phyloP scores from a whole-genome alignment of 2,888 invertebrate genomes.

The Drosophila macrothrix region DNA sequence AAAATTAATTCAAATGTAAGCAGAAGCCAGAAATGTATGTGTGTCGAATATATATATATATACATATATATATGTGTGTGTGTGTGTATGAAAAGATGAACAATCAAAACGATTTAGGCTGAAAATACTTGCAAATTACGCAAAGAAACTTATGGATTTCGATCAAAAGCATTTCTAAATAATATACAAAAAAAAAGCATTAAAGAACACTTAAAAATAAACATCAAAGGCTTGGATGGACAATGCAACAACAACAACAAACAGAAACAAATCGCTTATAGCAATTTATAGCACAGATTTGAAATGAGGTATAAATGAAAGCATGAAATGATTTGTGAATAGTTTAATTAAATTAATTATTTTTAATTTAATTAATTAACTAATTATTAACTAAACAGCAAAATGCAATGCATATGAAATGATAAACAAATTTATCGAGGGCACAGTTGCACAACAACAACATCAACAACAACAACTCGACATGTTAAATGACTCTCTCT shows the following conservation, averaged over 20 bases:
- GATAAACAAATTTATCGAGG: neutral
- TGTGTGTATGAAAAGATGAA: neutral
- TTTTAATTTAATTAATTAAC: neutral
- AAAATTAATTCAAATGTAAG: conserved; percentile 27
- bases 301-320: neutral
- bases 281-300: neutral
- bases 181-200: neutral
- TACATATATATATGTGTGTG: no score
- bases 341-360: no score
- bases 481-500: neutral
- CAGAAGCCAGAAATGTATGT: conserved; percentile 2
- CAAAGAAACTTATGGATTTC: neutral
- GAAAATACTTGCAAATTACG: neutral
- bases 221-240: neutral
- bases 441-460: neutral
- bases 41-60: neutral
- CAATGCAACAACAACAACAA: neutral
- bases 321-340: neutral
- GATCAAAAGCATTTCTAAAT: neutral
- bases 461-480: neutral
- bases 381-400: neutral
- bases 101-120: neutral
- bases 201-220: neutral
- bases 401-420: neutral
- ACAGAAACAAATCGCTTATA: neutral